Percentiles rank a stretch among this genome's conserved stretches.
phyloP scores from a whole-genome alignment of 2,888 invertebrate species.

The Cryptophagus acutangulus region DNA sequence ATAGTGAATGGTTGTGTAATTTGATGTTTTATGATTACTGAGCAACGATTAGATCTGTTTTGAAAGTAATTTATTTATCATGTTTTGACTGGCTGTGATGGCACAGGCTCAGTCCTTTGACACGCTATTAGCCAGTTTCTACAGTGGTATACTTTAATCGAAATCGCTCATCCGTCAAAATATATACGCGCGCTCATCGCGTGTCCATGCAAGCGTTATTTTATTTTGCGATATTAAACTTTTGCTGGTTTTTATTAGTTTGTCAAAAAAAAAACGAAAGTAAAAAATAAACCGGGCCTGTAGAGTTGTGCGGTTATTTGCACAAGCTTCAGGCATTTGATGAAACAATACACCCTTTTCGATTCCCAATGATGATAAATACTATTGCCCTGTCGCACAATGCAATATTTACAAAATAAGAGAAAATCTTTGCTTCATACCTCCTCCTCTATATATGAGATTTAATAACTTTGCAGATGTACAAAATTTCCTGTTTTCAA shows the following conservation, averaged over 20 bases:
- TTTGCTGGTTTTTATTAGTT: conserved; percentile 36
- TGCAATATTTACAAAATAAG: conserved; percentile 13
- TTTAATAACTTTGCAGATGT: conserved; percentile 11
- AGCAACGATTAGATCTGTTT: conserved; percentile 1
- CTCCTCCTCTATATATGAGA: neutral
- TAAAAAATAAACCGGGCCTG: neutral
- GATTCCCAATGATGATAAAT: conserved; percentile 12
- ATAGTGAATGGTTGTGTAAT: neutral
- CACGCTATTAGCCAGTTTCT: neutral
- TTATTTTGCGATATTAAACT: conserved; percentile 41
- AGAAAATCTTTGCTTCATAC: conserved; percentile 1
- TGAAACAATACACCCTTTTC: conserved; percentile 11
- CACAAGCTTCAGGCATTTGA: conserved; percentile 8
- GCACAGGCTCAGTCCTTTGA: conserved; percentile 4
- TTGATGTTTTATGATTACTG: conserved; percentile 2
- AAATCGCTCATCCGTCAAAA: conserved; percentile 31
- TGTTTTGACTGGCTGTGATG: neutral
- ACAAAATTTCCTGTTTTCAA: conserved; percentile 6
- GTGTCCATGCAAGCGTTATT: conserved; percentile 38
- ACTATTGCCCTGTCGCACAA: conserved; percentile 12
- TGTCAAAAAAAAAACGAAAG: conserved; percentile 23
- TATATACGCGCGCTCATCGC: conserved; percentile 26
- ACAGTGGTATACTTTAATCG: conserved; percentile 21
- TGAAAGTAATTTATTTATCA: conserved; percentile 1
- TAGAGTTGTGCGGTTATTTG: conserved; percentile 12